phyloP scores from a whole-genome alignment of 2,797 vertebrate genomes.

The Anguilla obscura region DNA sequence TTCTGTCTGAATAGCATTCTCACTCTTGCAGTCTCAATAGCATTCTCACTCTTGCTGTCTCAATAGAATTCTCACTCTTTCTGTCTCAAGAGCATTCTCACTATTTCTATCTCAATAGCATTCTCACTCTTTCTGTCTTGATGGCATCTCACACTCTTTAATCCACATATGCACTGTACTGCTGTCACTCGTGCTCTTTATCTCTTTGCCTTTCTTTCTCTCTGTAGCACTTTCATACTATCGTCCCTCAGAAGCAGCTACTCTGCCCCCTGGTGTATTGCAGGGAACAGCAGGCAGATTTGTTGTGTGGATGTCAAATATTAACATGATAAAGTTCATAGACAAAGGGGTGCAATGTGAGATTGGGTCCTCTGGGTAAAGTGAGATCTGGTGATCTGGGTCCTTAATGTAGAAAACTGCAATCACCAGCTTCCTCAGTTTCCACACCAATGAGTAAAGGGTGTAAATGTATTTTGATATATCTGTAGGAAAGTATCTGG shows the following conservation, averaged over 20 bases:
- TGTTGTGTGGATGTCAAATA: neutral
- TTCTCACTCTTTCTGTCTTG: too few species aligned
- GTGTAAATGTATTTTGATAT: slow-evolving; percentile 2
- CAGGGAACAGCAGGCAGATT: neutral
- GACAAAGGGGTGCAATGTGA: neutral
- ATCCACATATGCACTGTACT: neutral
- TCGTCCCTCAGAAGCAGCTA: neutral
- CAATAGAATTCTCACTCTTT: neutral
- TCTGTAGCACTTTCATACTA: neutral
- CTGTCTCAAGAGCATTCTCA: too few species aligned
- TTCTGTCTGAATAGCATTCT: neutral
- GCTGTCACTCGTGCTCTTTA: neutral
- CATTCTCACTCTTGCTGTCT: slow-evolving; percentile 1
- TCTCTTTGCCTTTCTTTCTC: neutral
- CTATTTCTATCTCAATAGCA: too few species aligned
- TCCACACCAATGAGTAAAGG: neutral
- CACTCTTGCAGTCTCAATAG: neutral
- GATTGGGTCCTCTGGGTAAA: neutral
- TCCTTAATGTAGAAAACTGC: too few species aligned
- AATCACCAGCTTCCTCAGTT: too few species aligned
- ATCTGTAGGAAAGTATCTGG: neutral
- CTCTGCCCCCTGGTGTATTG: slow-evolving; percentile 25
- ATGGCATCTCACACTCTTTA: too few species aligned
- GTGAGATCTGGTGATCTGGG: neutral
- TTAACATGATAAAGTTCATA: neutral